A percentile compares a stretch with the other conserved stretches of the same genome.
Evolutionary conservation across 2,888 invertebrate species (phyloP).

Genomic region (Norana najaformis): DNA sequence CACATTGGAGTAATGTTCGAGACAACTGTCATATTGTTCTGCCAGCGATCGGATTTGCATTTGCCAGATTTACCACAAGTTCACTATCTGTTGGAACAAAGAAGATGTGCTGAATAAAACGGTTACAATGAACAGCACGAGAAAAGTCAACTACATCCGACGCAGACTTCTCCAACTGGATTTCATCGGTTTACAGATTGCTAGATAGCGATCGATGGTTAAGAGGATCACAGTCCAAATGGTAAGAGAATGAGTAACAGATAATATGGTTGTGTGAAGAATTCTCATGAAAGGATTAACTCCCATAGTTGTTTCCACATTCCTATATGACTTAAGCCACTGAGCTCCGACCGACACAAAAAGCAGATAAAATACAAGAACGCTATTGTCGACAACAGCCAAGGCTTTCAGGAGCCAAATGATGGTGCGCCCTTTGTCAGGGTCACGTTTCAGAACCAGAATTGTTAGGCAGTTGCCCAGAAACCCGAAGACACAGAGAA

Average conservation of each 20-base stretch:
- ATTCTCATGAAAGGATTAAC: not conserved
- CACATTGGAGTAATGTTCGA: no score
- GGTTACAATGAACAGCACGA: not conserved
- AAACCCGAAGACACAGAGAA: not conserved
- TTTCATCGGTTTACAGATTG: not conserved
- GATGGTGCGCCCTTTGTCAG: not conserved
- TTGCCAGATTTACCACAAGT: no score
- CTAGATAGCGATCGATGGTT: not conserved
- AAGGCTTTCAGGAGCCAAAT: not conserved
- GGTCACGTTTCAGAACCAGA: not conserved
- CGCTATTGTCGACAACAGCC: not conserved
- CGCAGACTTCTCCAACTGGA: not conserved
- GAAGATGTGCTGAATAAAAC: not conserved
- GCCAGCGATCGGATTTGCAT: no score
- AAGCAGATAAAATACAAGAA: not conserved
- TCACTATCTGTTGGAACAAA: not conserved
- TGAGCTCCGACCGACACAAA: no score
- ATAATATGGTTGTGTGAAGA: not conserved
- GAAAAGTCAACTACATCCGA: not conserved
- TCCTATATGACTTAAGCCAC: no score
- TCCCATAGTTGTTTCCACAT: not conserved
- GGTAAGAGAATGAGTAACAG: not conserved
- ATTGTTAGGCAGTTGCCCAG: not conserved
- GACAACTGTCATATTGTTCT: no score
- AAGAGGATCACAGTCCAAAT: not conserved